These are phyloP conservation scores for Aurelia sp. DNA, from an alignment of 30 jellyfish, hydroid and myxozoan species.

Conservation along the genomic window DNA sequence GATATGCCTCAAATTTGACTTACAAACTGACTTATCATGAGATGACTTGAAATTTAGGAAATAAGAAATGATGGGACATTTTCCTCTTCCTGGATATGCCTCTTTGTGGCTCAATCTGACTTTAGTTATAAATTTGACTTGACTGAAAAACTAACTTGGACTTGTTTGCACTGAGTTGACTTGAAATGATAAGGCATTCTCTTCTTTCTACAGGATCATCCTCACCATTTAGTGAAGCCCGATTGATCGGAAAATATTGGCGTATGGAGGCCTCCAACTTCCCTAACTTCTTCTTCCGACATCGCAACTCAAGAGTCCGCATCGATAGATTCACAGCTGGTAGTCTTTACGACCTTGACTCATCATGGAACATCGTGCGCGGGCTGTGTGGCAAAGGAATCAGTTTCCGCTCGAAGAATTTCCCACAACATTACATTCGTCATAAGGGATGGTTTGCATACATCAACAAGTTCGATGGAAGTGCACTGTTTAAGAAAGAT, in stretches of 20 bases:
- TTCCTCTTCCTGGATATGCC: no score
- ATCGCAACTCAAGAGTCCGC: not conserved
- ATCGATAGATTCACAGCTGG: not conserved
- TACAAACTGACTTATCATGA: no score
- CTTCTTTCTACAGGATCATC: no score
- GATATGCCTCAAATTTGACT: no score
- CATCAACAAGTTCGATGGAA: not conserved
- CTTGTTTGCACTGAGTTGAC: no score
- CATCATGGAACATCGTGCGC: conserved; percentile 2
- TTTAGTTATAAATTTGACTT: no score
- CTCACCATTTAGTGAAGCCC: not conserved
- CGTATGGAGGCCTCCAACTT: not conserved
- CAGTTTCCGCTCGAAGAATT: conserved; percentile 14
- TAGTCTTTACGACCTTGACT: not conserved
- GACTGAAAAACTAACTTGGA: no score
- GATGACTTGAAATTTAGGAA: no score
- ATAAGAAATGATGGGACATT: no score
- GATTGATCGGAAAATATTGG: not conserved
- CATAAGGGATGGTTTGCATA: not conserved
- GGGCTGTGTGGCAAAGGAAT: conserved; percentile 31
- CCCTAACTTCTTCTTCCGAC: conserved; percentile 1
- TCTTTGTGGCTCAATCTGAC: no score
- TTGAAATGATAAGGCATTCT: no score
- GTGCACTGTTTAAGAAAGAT: conserved; percentile 14
- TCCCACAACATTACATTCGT: conserved; percentile 18